Conservation (phyloP, 2,888 invertebrate species). For the Sceliomorpha sp. region DNA sequence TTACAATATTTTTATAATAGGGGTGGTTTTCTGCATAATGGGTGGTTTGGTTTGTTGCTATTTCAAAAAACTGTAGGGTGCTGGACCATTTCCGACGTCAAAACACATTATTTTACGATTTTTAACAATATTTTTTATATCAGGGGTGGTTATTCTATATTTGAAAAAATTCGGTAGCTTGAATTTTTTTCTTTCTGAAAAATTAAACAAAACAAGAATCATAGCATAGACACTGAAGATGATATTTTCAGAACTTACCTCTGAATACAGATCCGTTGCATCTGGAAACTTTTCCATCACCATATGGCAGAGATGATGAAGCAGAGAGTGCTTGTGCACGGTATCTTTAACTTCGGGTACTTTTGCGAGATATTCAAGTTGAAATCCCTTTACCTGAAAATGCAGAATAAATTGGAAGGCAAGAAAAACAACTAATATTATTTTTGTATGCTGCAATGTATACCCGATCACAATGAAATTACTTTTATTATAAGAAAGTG, state of each 20-base stretch:
- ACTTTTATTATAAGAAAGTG: neutral
- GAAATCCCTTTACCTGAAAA: slow-evolving; percentile 93
- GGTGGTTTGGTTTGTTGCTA: no score
- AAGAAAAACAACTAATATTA: neutral
- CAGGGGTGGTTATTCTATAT: no score
- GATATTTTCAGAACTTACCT: slow-evolving; percentile 83
- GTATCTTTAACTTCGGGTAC: slow-evolving; percentile 99
- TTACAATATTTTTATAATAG: no score
- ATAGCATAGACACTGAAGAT: no score
- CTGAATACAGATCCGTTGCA: slow-evolving; percentile 97
- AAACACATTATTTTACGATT: no score
- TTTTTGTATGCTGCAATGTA: neutral
- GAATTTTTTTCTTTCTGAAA: no score
- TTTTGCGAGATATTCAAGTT: slow-evolving; percentile 97
- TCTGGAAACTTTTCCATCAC: slow-evolving; percentile 98
- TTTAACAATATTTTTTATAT: no score
- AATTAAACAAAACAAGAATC: neutral
- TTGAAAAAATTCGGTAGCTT: no score
- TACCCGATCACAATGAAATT: no score
- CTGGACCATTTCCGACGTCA: no score
- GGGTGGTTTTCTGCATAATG: no score
- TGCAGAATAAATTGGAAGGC: slow-evolving; percentile 18
- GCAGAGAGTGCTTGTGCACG: slow-evolving; percentile 98
- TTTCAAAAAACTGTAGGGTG: no score
- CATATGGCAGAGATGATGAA: slow-evolving; percentile 98